phyloP scores from a whole-genome alignment of 2,888 invertebrate genomes.

The Mesorhabditis belari region DNA sequence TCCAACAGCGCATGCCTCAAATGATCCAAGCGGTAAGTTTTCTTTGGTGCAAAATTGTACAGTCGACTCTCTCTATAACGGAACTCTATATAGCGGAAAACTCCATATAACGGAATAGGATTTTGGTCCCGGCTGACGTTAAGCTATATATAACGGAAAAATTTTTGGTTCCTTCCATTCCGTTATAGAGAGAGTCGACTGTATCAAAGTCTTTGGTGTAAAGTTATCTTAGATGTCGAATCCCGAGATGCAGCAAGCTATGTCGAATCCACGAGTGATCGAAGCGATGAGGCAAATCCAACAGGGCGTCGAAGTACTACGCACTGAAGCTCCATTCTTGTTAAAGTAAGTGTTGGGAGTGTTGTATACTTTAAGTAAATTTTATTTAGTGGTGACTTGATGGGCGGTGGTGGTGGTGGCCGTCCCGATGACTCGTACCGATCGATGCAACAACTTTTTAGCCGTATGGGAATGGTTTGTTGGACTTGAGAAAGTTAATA shows the following conservation, averaged over 20 bases:
- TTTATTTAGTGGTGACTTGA: neutral
- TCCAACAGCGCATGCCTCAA: slow-evolving; percentile 17
- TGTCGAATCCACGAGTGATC: slow-evolving; percentile 87
- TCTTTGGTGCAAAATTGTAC: neutral
- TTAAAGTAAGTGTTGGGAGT: slow-evolving; percentile 9
- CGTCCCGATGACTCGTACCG: slow-evolving; percentile 1
- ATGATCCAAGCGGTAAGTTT: slow-evolving; percentile 12
- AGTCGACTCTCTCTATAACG: too few relatives aligned
- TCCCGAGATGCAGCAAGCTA: slow-evolving; percentile 77
- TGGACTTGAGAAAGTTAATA: neutral
- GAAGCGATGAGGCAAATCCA: slow-evolving; percentile 90
- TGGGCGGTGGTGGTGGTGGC: neutral
- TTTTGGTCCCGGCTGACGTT: too few relatives aligned
- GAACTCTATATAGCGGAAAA: too few relatives aligned
- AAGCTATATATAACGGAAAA: too few relatives aligned
- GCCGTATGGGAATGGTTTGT: neutral
- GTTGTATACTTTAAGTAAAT: neutral
- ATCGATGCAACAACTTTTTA: neutral
- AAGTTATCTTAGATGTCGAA: slow-evolving; percentile 66
- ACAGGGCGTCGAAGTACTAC: slow-evolving; percentile 53
- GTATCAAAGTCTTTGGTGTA: too few relatives aligned
- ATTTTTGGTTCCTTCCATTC: too few relatives aligned
- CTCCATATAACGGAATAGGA: too few relatives aligned
- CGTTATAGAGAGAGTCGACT: too few relatives aligned
- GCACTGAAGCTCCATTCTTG: slow-evolving; percentile 42